Evolutionary conservation across 2,888 invertebrate genomes (phyloP), one percentile per base, ranked within the genome.

Genomic region (Athrips mouffetella): DNA sequence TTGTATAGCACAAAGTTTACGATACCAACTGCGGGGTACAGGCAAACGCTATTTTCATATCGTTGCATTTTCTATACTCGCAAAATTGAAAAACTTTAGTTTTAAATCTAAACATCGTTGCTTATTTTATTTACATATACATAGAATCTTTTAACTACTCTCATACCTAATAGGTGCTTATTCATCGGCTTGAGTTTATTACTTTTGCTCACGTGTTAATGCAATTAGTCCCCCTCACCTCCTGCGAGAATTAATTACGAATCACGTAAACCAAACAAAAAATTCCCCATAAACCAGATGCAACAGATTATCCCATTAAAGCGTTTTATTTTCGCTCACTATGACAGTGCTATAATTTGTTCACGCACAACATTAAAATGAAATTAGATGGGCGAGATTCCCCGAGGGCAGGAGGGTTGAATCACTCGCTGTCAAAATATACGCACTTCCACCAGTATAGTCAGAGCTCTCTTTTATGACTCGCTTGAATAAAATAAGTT

Each of bases 301-400:
- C 70, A 76, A 69, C 74, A 73, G 74, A 81, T 78, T 78, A 82
- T 78, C 73, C 72, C 73, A 80, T 78, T 78, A 76, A 61, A 77
- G 61, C 70, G 67, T 72, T 77, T 75, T 70, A 76, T 78, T 82
- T 79, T 77, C 73, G 76, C 75, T 76, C 68, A 60, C 70, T 80
- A 83, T 84, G 84, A 86, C 80, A 80, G 63, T 72, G 84, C 85
- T 80, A 74, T 86, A 86, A 86, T 86, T 80, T 76, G 81, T 80
- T 83, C 82, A 84, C 81, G 79, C 75, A 79, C 80, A 74, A 83
- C 76, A 85, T 80, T 82, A 81, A 81, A 84, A 82, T 80, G 67
- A 80, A 82, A 81, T 83, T 81, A 81, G 77, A 74, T 62, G 62
- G 69, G 73, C 62, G 76, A 73, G 76, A 79, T 77, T 73, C 70